Conservation (phyloP, 2,113 vertebrate genomes). For the Esox niger region DNA sequence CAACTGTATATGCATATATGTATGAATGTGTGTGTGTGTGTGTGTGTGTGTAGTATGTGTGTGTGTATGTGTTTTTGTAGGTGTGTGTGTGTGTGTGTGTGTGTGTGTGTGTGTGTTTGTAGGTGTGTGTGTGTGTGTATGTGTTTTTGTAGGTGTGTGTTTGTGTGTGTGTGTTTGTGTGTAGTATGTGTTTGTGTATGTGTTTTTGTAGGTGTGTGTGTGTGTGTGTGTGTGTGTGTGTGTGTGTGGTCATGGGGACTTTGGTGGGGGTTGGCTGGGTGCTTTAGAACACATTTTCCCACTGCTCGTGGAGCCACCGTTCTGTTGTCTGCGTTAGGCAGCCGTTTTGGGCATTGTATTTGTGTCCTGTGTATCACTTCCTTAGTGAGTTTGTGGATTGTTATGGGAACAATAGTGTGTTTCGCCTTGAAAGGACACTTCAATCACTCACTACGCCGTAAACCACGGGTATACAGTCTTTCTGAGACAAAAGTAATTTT, state of each 20-base stretch:
- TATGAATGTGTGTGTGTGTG: conserved; percentile 1
- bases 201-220: conserved; percentile 1
- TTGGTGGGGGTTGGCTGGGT: not conserved
- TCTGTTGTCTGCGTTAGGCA: conserved; percentile 47
- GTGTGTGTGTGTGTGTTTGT: not conserved
- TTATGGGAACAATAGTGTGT: conserved; percentile 60
- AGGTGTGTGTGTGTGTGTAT: not conserved
- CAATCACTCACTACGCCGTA: conserved; percentile 50
- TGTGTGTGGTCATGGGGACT: not conserved
- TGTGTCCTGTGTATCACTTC: conserved; percentile 67
- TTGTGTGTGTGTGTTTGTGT: too few relatives aligned
- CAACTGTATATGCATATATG: conserved; percentile 5
- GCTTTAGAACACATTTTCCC: conserved; percentile 53
- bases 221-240: not conserved
- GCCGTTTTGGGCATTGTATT: conserved; percentile 60
- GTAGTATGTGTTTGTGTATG: too few relatives aligned
- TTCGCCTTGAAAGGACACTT: conserved; percentile 61
- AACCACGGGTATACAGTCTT: conserved; percentile 25
- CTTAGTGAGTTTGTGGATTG: conserved; percentile 64
- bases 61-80: conserved; percentile 3
- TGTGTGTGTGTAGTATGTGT: too few relatives aligned
- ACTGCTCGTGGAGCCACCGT: conserved; percentile 44
- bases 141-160: not conserved
- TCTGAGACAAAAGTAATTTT: conserved; percentile 37
- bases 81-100: conserved; percentile 5